Conservation (phyloP, 2,797 vertebrate species). For the Erpetoichthys calabaricus region DNA sequence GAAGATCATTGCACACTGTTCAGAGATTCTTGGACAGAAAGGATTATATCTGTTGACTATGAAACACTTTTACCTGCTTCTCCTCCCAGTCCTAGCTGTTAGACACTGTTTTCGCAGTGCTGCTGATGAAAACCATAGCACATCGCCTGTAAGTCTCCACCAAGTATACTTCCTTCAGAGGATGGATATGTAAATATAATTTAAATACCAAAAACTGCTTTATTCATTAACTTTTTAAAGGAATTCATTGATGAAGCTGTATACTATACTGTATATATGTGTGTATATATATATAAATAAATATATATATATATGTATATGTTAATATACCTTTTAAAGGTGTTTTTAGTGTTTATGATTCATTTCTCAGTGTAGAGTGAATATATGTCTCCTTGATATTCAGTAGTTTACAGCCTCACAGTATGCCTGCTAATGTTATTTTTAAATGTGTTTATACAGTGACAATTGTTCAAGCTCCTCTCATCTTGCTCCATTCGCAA, state of each 20-base stretch:
- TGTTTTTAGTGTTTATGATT: neutral
- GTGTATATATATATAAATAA: neutral
- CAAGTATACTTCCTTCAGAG: conserved; percentile 76
- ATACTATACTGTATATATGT: neutral
- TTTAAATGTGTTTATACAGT: too few relatives aligned
- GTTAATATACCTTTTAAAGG: conserved; percentile 5
- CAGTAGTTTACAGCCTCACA: too few relatives aligned
- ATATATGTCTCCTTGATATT: too few relatives aligned
- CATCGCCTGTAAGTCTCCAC: conserved; percentile 98
- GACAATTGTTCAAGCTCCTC: too few relatives aligned
- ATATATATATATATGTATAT: conserved; percentile 4
- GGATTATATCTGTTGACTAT: conserved; percentile 67
- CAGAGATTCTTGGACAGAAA: conserved; percentile 53
- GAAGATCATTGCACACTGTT: conserved; percentile 32
- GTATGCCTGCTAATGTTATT: too few relatives aligned
- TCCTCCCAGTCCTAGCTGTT: conserved; percentile 99
- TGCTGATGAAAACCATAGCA: conserved; percentile 93
- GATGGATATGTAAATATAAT: conserved; percentile 78
- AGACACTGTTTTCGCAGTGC: conserved; percentile 98
- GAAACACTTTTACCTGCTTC: conserved; percentile 97
- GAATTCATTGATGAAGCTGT: conserved; percentile 27
- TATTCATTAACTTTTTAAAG: conserved; percentile 38
- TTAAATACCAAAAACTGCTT: conserved; percentile 26
- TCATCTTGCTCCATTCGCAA: too few relatives aligned
- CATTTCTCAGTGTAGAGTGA: too few relatives aligned